Evolutionary conservation across 64 coral and sea anemone species (phyloP), one percentile per base, ranked within the genome.

Genomic region (Stichodactyla helianthus): DNA sequence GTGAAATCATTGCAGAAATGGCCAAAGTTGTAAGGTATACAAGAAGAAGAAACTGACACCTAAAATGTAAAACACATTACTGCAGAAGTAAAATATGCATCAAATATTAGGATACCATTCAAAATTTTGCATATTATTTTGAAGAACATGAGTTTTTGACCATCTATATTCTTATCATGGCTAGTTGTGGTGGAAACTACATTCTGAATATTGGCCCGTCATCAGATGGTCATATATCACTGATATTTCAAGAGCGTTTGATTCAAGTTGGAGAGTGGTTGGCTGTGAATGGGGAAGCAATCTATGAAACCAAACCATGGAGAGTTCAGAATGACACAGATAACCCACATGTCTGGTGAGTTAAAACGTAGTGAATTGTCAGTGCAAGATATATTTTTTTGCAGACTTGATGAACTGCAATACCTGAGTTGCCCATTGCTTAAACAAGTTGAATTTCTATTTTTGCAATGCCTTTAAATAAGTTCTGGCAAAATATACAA

Each of bases 151-250:
- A 58, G 55, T 0, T 58, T 10, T 74, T 74, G n/a, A 27, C 13
- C 11, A 35, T 74, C 0, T 6, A 2, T 23, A n/a, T 10, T 74
- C 7, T 78, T 88, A 19, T 16, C 17, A 0, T 88, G 8, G 2
- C 19, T 84, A 89, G 88, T 51, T 89, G 88, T 89, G 88, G 88
- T 71, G 88, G 88, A 31, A 89, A 89, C 58, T 68, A 83, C 52
- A 63, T 89, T 9, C 59, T 89, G 23, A 89, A 89, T 84, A 9
- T 89, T 60, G 88, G 88, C 0, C 88, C 88, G 56, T 77, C 88
- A 13, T n/a, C 26, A 44, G 88, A 89, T 54, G 88, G 88, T 22
- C 76, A 4, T 31, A 89, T 89, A 19, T 61, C 50, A 10, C 61
- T 82, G 5, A 53, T 84, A 70, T 89, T 89, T 20, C 80, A 89